These are phyloP conservation scores for Leucophenga varia DNA, from an alignment of 1,140 invertebrate species.

Conservation along the genomic window DNA sequence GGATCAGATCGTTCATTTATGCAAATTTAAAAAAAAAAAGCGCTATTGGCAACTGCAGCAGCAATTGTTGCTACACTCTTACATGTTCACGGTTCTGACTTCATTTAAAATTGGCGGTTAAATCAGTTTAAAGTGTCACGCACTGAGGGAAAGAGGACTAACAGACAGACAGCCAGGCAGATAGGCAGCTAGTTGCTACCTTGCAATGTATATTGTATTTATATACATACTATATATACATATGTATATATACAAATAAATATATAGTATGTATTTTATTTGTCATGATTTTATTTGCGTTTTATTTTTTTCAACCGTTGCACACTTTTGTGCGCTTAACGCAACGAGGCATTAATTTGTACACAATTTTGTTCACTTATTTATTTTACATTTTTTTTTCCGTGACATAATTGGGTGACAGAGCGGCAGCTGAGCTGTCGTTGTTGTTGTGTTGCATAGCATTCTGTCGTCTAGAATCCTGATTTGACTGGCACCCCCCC, in stretches of 20 bases:
- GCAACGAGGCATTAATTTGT: slow-evolving; percentile 54
- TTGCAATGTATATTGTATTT: slow-evolving; percentile 48
- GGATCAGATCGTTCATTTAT: no score
- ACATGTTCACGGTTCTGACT: slow-evolving; percentile 33
- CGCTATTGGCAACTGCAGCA: no score
- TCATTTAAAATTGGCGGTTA: slow-evolving; percentile 55
- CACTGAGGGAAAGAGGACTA: slow-evolving; percentile 10
- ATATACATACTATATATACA: slow-evolving; percentile 17
- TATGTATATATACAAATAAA: no score
- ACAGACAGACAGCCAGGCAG: neutral
- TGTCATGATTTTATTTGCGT: slow-evolving; percentile 14
- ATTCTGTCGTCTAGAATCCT: no score
- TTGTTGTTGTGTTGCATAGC: no score
- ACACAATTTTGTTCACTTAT: slow-evolving; percentile 3
- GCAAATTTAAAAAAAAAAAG: no score
- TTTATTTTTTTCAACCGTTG: slow-evolving; percentile 25
- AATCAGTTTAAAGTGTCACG: slow-evolving; percentile 54
- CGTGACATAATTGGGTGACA: slow-evolving; percentile 54
- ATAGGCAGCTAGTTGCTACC: slow-evolving; percentile 11
- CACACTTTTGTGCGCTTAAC: slow-evolving; percentile 49
- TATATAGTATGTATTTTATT: neutral
- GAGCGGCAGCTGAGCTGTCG: slow-evolving; percentile 48
- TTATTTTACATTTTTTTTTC: slow-evolving; percentile 9
- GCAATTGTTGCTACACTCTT: neutral
- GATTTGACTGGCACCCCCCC: no score